Conservation (phyloP, 2,888 invertebrate genomes). For the Blera fallax region DNA sequence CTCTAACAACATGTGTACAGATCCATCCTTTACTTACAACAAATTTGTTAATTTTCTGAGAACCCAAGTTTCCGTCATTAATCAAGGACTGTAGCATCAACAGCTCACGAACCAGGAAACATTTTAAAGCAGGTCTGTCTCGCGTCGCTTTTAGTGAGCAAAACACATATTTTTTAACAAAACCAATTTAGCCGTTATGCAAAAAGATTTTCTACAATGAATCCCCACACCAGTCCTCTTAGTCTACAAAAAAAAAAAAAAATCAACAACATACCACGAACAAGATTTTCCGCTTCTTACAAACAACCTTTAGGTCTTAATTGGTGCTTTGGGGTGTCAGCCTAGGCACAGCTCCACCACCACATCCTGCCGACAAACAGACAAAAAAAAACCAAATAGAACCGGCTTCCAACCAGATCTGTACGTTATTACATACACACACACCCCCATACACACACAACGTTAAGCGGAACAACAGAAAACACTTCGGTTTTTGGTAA, state of each 20-base stretch:
- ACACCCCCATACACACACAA: slow-evolving; percentile 2
- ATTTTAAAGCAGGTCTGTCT: background rate
- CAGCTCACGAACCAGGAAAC: too few relatives aligned
- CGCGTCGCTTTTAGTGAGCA: background rate
- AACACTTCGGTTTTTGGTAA: slow-evolving; percentile 55
- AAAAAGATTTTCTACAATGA: slow-evolving; percentile 7
- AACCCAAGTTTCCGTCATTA: too few relatives aligned
- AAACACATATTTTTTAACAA: slow-evolving; percentile 1
- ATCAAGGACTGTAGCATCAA: too few relatives aligned
- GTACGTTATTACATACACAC: background rate
- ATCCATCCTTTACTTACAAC: too few relatives aligned
- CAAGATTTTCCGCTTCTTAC: slow-evolving; percentile 35
- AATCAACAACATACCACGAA: slow-evolving; percentile 10
- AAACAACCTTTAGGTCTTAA: slow-evolving; percentile 29
- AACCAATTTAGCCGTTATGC: slow-evolving; percentile 32
- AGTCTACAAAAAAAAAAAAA: background rate
- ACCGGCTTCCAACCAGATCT: background rate
- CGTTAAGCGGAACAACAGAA: slow-evolving; percentile 33
- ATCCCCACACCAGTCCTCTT: background rate
- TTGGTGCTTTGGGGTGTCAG: slow-evolving; percentile 53
- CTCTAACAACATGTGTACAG: too few relatives aligned
- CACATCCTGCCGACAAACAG: background rate
- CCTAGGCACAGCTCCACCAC: background rate
- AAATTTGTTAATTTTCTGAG: too few relatives aligned
- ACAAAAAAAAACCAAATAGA: background rate